Evolutionary conservation across 2,888 invertebrate species (phyloP).

Genomic region (Molanna angustata): DNA sequence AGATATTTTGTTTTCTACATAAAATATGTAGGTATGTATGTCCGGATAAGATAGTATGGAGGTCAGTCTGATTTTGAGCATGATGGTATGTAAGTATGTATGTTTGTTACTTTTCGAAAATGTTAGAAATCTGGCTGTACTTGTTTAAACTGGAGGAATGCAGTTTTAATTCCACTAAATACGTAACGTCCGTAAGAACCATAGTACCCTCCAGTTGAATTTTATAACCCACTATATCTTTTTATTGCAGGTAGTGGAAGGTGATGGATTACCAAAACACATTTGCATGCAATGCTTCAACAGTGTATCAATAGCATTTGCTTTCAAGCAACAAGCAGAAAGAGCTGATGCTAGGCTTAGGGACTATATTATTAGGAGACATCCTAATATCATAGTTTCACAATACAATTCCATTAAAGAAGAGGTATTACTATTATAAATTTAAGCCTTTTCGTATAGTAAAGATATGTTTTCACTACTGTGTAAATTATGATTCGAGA

Average conservation of each 20-base stretch:
- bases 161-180: too few species aligned
- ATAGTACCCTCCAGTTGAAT: not conserved
- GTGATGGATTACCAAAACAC: slow-evolving; percentile 47
- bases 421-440: slow-evolving; percentile 16
- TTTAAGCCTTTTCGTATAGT: too few species aligned
- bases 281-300: slow-evolving; percentile 46
- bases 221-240: not conserved
- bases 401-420: slow-evolving; percentile 10
- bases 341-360: slow-evolving; percentile 42
- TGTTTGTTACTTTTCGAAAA: too few species aligned
- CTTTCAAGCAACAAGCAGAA: slow-evolving; percentile 45
- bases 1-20: too few species aligned
- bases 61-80: too few species aligned
- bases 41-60: too few species aligned
- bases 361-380: slow-evolving; percentile 26
- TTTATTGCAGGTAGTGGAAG: slow-evolving; percentile 41
- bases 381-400: slow-evolving; percentile 11
- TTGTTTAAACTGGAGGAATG: too few species aligned
- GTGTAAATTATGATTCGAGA: too few species aligned
- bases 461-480: too few species aligned
- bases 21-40: too few species aligned
- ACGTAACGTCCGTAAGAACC: not conserved
- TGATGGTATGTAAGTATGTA: too few species aligned
- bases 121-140: too few species aligned
- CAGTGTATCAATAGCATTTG: slow-evolving; percentile 44